A percentile compares a stretch with the other conserved stretches of the same genome.
Evolutionary conservation across 2,797 vertebrate genomes (phyloP).

Genomic region (Chiroxiphia lanceolata): DNA sequence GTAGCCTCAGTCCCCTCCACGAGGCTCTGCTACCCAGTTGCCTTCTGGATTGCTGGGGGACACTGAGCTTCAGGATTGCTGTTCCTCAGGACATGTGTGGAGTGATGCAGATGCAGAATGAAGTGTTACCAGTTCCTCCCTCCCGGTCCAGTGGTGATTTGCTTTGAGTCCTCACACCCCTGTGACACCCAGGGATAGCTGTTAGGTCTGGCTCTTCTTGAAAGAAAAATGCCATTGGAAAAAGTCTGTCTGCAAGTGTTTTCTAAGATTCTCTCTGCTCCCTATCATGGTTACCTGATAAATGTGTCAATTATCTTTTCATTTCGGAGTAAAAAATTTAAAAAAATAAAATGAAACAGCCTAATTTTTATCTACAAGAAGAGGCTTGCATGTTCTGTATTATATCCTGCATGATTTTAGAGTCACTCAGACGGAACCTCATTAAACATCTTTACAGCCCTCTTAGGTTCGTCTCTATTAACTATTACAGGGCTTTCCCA

Average conservation of each 20-base stretch:
- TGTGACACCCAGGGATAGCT: not conserved
- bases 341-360: not conserved
- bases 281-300: not conserved
- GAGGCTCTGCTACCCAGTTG: not conserved
- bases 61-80: not conserved
- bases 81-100: not conserved
- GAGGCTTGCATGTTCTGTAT: not conserved
- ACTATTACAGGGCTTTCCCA: not conserved
- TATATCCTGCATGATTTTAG: not conserved
- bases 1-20: not conserved
- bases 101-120: not conserved
- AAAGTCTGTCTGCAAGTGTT: not conserved
- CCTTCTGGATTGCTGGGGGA: accelerated
- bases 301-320: not conserved
- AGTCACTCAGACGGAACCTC: not conserved
- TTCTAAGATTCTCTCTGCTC: not conserved
- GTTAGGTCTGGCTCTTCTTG: not conserved
- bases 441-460: not conserved
- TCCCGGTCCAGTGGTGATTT: not conserved
- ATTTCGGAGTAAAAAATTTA: not conserved
- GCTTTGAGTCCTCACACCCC: not conserved
- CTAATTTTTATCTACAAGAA: not conserved
- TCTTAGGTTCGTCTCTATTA: not conserved
- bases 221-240: not conserved
- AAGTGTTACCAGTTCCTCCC: not conserved